These are phyloP conservation scores for Pitangus sulphuratus DNA, from an alignment of 2,797 vertebrate genomes.

Conservation along the genomic window DNA sequence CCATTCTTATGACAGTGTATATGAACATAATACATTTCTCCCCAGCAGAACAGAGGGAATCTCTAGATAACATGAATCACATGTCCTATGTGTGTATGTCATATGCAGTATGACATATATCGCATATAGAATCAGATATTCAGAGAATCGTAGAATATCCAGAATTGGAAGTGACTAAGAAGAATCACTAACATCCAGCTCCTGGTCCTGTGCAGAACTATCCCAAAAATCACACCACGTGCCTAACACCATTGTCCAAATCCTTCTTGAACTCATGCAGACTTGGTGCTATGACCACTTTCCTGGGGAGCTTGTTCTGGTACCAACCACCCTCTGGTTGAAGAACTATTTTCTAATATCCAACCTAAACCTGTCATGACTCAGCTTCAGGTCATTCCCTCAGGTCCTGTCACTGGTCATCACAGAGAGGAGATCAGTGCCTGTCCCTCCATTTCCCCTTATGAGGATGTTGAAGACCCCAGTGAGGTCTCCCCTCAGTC, in stretches of 20 bases:
- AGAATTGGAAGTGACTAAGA: not conserved
- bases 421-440: not conserved
- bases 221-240: not conserved
- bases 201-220: not conserved
- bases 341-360: not conserved
- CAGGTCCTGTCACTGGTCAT: not conserved
- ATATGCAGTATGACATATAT: not conserved
- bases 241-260: not conserved
- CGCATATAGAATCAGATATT: not conserved
- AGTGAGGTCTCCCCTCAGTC: not conserved
- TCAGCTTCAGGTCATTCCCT: not conserved
- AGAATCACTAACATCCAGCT: fast-evolving
- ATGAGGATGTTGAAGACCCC: not conserved
- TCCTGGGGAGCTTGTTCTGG: not conserved
- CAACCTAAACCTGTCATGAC: not conserved
- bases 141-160: not conserved
- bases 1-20: not conserved
- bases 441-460: not conserved
- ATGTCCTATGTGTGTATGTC: not conserved
- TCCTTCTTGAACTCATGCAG: not conserved
- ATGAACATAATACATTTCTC: not conserved
- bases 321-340: not conserved
- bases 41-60: not conserved
- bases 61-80: not conserved
- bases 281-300: not conserved